phyloP scores from a whole-genome alignment of 2,888 invertebrate species.

The Antheraea yamamai region DNA sequence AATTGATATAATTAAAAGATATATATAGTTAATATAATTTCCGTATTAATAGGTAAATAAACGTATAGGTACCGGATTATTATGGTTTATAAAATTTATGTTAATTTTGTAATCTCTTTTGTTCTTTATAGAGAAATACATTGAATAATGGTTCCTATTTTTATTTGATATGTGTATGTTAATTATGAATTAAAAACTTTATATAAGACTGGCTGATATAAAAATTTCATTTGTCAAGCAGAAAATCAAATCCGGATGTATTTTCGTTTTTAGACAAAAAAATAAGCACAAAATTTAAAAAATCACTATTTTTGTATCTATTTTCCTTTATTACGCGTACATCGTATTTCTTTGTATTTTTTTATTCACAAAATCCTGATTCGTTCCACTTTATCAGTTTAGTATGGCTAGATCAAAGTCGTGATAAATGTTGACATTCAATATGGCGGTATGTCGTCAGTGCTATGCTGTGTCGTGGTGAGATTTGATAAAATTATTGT shows the following conservation, averaged over 20 bases:
- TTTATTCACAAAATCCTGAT: conserved; percentile 37
- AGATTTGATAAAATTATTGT: conserved; percentile 82
- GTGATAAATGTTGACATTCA: conserved; percentile 88
- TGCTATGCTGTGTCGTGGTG: conserved; percentile 98
- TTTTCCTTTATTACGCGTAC: conserved; percentile 2
- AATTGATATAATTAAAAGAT: too few species aligned
- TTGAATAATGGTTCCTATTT: too few species aligned
- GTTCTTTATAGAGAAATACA: too few species aligned
- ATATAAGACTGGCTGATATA: neutral
- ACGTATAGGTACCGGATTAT: too few species aligned
- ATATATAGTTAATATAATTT: too few species aligned
- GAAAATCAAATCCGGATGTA: conserved; percentile 62
- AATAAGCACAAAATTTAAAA: conserved; percentile 75
- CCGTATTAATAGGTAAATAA: too few species aligned
- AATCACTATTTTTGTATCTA: conserved; percentile 42
- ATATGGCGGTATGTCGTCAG: conserved; percentile 98
- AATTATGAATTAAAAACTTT: neutral
- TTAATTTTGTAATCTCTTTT: too few species aligned
- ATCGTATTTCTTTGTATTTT: conserved; percentile 29
- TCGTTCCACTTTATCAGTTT: conserved; percentile 30
- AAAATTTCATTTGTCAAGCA: conserved; percentile 31
- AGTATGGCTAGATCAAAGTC: conserved; percentile 65
- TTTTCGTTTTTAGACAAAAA: conserved; percentile 69
- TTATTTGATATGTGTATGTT: neutral
- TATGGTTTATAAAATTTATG: too few species aligned